Evolutionary conservation across 1,140 invertebrate genomes (phyloP), one percentile per base, ranked within the genome.

Genomic region (Chymomyza costata): DNA sequence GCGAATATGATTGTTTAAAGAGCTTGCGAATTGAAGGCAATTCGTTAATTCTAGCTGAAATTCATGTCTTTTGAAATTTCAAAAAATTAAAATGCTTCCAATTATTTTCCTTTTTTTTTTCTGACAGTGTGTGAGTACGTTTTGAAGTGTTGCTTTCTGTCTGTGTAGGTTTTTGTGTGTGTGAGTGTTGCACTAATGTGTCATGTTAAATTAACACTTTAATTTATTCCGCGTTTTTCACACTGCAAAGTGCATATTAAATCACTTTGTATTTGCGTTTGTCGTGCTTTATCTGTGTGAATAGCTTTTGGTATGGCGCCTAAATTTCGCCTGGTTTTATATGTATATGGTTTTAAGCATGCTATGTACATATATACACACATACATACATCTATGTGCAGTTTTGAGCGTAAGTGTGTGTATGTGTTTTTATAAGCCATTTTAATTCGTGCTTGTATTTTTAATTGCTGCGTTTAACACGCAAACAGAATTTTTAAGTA

Each of bases 131-230:
- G 28, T 25, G 47, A 45, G 35, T 34, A 34, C 8, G 30, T 31
- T 18, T 16, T 11, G 15, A 18, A 30, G 25, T n/a, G 21, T 18
- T 35, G 43, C 13, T 30, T 18, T 17, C 17, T 31, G n/a, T 21
- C 39, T 45, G 49, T 31, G 45, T 54, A 49, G 58, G 49, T 48
- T 38, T 52, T 38, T 51, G 34, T 25, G 40, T 38, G 13, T 25
- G 39, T 38, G 28, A 55, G 57, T 66, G 71, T 57, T 63, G 62
- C 70, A 82, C 76, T 82, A 82, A 82, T 82, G 78, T 82, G 76
- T 82, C 76, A 82, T 82, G 78, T 82, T 82, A 82, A 82, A 82
- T 82, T 82, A 82, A 82, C 76, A 82, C 76, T 82, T 82, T 82
- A 82, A 82, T 82, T 82, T 82, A 82, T 82, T 82, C 76, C 76